These are phyloP conservation scores for Emydocephalus ijimae DNA, from an alignment of 2,113 vertebrate species.

Conservation along the genomic window DNA sequence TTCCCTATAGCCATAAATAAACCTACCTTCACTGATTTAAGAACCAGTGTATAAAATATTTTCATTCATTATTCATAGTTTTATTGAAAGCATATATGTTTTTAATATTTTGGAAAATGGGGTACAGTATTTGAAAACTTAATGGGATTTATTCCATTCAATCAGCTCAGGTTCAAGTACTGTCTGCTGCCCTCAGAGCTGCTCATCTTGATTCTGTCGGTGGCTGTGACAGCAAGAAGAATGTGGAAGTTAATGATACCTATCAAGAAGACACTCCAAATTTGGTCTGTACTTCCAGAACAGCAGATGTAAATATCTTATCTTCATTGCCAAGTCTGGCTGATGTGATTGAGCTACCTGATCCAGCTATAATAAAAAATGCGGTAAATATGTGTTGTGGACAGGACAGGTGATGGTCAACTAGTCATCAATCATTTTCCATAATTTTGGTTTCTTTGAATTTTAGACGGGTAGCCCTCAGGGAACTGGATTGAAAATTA, in stretches of 20 bases:
- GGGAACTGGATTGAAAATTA: neutral
- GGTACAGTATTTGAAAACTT: neutral
- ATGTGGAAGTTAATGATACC: slow-evolving; percentile 18
- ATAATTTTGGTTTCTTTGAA: neutral
- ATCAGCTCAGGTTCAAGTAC: slow-evolving; percentile 83
- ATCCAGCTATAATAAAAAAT: slow-evolving; percentile 35
- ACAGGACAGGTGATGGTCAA: neutral
- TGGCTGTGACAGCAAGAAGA: slow-evolving; percentile 38
- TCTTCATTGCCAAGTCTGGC: slow-evolving; percentile 9
- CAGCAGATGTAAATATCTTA: neutral
- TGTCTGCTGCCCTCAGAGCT: slow-evolving; percentile 81
- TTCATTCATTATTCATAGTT: neutral
- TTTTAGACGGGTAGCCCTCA: neutral
- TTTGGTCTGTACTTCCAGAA: slow-evolving; percentile 13
- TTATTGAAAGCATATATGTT: neutral
- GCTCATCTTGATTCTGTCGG: slow-evolving; percentile 73
- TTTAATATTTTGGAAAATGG: slow-evolving; percentile 3
- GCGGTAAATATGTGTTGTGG: slow-evolving; percentile 51
- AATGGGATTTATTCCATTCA: slow-evolving; percentile 16
- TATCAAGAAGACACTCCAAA: slow-evolving; percentile 13
- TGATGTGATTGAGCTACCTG: slow-evolving; percentile 17
- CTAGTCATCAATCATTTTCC: neutral
- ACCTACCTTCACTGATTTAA: neutral
- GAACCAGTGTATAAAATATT: neutral
- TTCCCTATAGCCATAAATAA: neutral